Conservation (phyloP, 2,888 invertebrate species). For the Aporophyla nigra region DNA sequence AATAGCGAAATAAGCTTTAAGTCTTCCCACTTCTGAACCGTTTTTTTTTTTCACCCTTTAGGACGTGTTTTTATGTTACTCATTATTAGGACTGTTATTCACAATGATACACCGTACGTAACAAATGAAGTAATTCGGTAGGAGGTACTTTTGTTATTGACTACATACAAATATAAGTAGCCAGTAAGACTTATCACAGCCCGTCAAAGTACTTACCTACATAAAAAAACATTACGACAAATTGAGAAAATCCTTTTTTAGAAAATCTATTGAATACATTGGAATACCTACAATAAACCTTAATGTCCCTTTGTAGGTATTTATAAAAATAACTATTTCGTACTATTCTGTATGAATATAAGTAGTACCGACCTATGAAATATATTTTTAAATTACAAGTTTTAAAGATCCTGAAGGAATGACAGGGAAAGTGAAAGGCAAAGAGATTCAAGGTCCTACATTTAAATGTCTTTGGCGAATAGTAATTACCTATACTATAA, state of each 20-base stretch:
- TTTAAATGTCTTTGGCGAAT: constrained; percentile 9
- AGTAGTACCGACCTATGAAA: background rate
- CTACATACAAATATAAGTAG: constrained; percentile 11
- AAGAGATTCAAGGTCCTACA: background rate
- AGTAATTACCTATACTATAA: constrained; percentile 1
- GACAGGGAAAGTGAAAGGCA: background rate
- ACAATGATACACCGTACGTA: background rate
- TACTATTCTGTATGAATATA: background rate
- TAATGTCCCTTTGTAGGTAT: background rate
- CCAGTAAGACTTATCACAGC: constrained; percentile 16
- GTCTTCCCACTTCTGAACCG: background rate
- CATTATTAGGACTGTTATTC: background rate
- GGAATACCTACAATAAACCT: background rate
- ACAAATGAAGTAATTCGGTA: background rate
- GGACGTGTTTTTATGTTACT: background rate
- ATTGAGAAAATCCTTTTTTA: constrained; percentile 1
- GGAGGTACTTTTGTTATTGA: constrained; percentile 5
- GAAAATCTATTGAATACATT: background rate
- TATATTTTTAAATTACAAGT: constrained; percentile 7
- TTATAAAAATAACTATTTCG: background rate
- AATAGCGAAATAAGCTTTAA: background rate
- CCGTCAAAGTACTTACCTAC: background rate
- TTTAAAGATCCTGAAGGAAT: constrained; percentile 3
- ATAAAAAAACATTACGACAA: background rate
- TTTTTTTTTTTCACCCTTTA: background rate